These are phyloP conservation scores for Sebastes oblongus DNA, from an alignment of 2,797 vertebrate genomes.

Conservation along the genomic window DNA sequence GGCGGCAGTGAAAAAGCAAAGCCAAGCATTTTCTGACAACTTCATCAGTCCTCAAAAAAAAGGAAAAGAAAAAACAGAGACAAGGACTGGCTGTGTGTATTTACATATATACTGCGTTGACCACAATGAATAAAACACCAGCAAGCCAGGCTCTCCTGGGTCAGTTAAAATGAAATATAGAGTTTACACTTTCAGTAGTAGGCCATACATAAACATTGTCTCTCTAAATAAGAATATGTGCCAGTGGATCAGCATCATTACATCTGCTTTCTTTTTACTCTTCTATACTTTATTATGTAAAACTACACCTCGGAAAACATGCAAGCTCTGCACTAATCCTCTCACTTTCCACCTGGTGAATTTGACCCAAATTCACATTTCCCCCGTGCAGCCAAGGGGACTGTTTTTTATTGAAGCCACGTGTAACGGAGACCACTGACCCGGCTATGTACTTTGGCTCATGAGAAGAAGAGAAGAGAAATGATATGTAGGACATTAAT, in stretches of 20 bases:
- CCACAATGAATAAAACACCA: conserved; percentile 76
- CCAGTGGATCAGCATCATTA: conserved; percentile 74
- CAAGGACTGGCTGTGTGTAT: conserved; percentile 48
- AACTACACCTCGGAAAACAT: conserved; percentile 77
- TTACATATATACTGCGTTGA: conserved; percentile 71
- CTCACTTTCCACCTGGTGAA: conserved; percentile 82
- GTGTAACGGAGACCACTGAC: conserved; percentile 79
- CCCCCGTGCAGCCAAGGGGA: conserved; percentile 59
- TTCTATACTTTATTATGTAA: conserved; percentile 80
- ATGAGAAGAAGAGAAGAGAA: conserved; percentile 51
- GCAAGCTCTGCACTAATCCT: conserved; percentile 74
- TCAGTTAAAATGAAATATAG: conserved; percentile 73
- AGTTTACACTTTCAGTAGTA: conserved; percentile 66
- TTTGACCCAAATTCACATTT: conserved; percentile 82
- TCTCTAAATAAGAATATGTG: conserved; percentile 76
- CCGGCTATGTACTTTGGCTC: conserved; percentile 71
- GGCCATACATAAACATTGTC: conserved; percentile 79
- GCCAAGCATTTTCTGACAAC: conserved; percentile 65
- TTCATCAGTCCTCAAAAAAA: conserved; percentile 50
- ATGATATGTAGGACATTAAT: conserved; percentile 70
- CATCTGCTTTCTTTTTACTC: conserved; percentile 77
- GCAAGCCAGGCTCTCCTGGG: conserved; percentile 56
- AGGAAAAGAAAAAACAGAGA: conserved; percentile 35
- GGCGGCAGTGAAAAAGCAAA: conserved; percentile 51
- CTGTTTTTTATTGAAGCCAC: conserved; percentile 77